Base-by-base conservation (phyloP, 64 coral and sea anemone species). In the Actinia equina region DNA sequence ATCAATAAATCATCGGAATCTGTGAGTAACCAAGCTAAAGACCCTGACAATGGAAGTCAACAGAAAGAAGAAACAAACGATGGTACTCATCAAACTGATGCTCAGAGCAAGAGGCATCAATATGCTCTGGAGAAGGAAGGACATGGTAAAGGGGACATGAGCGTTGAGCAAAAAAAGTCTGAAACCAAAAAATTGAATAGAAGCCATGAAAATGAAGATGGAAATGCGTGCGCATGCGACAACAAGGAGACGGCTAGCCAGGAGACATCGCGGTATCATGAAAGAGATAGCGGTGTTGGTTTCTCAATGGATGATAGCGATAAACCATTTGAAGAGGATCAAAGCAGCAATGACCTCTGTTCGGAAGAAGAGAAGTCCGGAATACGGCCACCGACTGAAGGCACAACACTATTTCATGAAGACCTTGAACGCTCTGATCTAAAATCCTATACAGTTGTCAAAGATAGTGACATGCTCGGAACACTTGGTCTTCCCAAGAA, bases 251-350 rank as follows among this genome's bases (percentile, higher is more conserved):
- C 65, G 93, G 7, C 57, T 92, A 17, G 67, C 86, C 78, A 74
- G 23, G 44, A 87, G 71, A 44, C 91, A 30, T 58, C n/a, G 64
- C 69, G 69, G 27, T 74, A 74, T 74, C 25, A 74, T 25, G 85
- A 84, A 10, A 54, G 91, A 15, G 94, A 96, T 79, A 96, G 94
- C 67, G 94, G 94, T 5, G 65, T 96, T 54, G 94, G 94, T 1
- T 90, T 90, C 23, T 93, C 91, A 16, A 87, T 96, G 11, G 94
- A 95, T 27, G 94, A 96, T 6, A 80, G 13, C 46, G 94, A 95
- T 17, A 89, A 89, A 56, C 69, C 69, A 74, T 74, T 74, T 41
- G 69, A 74, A 74, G 69, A 74, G 9, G 69, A 74, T 27, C 69
- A 11, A 74, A 74, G n/a, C n/a, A 95, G 78, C 71, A 65, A 87